phyloP scores from a whole-genome alignment of 2,888 invertebrate genomes.

The Pachydiplax longipennis region DNA sequence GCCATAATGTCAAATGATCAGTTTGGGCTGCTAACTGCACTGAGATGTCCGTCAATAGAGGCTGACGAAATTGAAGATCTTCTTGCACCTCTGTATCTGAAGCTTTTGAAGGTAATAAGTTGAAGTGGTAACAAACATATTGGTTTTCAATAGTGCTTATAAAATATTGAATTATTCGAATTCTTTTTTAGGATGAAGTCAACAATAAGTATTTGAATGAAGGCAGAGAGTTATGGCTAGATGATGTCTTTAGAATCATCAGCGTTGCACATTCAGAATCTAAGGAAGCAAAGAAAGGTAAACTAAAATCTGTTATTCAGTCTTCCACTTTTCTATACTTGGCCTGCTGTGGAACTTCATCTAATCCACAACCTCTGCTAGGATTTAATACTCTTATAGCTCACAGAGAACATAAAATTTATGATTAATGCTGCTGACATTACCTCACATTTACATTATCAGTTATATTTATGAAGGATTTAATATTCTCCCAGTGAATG shows the following conservation, averaged over 20 bases:
- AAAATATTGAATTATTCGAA: not conserved
- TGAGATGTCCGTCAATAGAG: conserved; percentile 63
- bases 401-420: too few species aligned
- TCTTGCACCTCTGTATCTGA: not conserved
- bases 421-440: too few species aligned
- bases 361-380: too few species aligned
- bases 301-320: not conserved
- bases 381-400: too few species aligned
- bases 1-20: conserved; percentile 67
- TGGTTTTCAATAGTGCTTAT: not conserved
- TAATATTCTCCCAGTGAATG: too few species aligned
- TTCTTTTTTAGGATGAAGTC: conserved; percentile 26
- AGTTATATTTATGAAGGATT: too few species aligned
- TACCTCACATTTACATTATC: too few species aligned
- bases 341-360: too few species aligned
- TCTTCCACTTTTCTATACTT: too few species aligned
- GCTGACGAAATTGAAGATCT: conserved; percentile 54
- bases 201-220: conserved; percentile 54
- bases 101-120: not conserved
- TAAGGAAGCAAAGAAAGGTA: conserved; percentile 52
- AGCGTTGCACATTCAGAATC: conserved; percentile 62
- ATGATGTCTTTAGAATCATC: conserved; percentile 65
- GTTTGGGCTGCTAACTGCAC: conserved; percentile 61
- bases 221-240: conserved; percentile 67
- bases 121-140: not conserved